phyloP scores from a whole-genome alignment of 2,113 vertebrate genomes.

The Dendropsophus ebraccatus region DNA sequence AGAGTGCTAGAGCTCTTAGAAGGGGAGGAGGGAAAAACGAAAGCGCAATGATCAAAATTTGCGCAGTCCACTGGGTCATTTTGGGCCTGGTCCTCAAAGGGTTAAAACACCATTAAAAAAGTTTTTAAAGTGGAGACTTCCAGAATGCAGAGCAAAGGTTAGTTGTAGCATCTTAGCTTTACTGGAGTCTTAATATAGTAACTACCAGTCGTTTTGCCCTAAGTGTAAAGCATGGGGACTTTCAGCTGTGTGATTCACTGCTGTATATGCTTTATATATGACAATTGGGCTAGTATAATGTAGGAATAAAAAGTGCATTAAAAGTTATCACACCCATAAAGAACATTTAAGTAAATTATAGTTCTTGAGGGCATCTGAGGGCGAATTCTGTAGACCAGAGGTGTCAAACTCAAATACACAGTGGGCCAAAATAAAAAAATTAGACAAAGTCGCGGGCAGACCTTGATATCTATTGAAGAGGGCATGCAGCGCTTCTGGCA shows the following conservation, averaged over 20 bases:
- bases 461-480: no score
- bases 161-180: background rate
- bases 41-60: no score
- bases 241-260: background rate
- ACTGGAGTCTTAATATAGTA: background rate
- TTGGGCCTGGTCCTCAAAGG: no score
- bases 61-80: no score
- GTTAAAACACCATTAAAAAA: no score
- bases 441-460: no score
- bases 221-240: background rate
- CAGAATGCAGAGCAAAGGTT: background rate
- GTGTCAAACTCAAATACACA: no score
- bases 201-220: background rate
- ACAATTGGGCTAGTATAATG: background rate
- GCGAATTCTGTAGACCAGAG: background rate
- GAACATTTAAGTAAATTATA: slow-evolving; percentile 24
- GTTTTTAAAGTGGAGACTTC: no score
- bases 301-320: slow-evolving; percentile 34
- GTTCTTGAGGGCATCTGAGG: background rate
- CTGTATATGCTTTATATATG: background rate
- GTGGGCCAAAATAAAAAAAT: no score
- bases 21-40: no score
- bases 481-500: no score
- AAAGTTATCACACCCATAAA: slow-evolving; percentile 26
- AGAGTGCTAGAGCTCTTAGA: no score